Base-by-base conservation (phyloP, 2,113 vertebrate species). In the Siniperca chuatsi region DNA sequence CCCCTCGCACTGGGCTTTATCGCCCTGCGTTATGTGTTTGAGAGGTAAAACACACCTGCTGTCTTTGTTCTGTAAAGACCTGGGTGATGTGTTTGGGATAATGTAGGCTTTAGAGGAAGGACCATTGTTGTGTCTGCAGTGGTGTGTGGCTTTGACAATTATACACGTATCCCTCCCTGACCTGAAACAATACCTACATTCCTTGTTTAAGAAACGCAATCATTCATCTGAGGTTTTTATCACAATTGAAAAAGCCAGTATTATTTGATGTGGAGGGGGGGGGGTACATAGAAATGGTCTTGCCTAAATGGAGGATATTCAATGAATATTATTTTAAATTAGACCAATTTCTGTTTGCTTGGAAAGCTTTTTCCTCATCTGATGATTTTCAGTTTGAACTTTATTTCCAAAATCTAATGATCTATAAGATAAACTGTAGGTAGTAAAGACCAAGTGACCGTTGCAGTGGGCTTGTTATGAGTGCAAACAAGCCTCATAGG, bases 1-100 rank as follows among this genome's bases (percentile, higher is more conserved):
- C 97, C 97, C 29, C 89, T 97, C 8, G 96, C 97, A 0, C 79
- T 99, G 54, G 88, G 88, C 57, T 94, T 99, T 76, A 89, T 98
- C 1, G 88, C 6, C 3, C 1, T 97, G 15, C 97, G 97, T 7
- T 92, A 84, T 5, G 3, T 89, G 78, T 98, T 98, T 60, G 97
- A 99, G 90, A 97, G 97, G 98, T 98, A 91, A 93, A 90, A 61
- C 42, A 57, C 74, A 72, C 29, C 68, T 65, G 25, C 42, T 50
- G 16, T 33, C 58, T 75, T 74, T 75, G 46, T 61, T 70, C 66
- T 58, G 50, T 62, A 18, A 48, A 55, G n/a, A 16, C 61, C 8
- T 20, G 11, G 58, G 7, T 23, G 33, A 52, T 42, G 10, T 77
- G 58, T 48, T 37, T 54, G 16, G 33, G 35, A 18, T 16, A 37